These are phyloP conservation scores for Cephalopachus bancanus DNA, from an alignment of 2,797 vertebrate genomes.

Conservation along the genomic window DNA sequence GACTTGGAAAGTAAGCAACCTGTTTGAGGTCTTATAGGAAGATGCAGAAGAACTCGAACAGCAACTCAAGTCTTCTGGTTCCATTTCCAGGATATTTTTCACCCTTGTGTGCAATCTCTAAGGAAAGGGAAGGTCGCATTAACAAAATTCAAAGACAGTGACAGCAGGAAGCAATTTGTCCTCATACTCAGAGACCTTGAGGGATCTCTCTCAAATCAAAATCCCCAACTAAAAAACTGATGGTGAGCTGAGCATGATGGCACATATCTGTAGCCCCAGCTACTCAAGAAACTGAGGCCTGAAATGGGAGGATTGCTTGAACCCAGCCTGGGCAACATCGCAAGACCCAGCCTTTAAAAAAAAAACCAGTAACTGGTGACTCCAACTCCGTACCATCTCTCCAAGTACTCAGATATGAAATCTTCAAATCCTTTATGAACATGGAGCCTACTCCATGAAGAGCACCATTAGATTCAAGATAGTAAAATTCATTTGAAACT, in stretches of 20 bases:
- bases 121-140: neutral
- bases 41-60: neutral
- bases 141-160: neutral
- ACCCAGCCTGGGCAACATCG: neutral
- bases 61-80: neutral
- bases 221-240: neutral
- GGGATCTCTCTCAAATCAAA: neutral
- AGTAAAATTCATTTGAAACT: slow-evolving; percentile 66
- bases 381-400: neutral
- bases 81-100: neutral
- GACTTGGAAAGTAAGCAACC: neutral
- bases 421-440: slow-evolving; percentile 23
- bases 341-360: neutral
- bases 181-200: neutral
- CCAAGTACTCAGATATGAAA: neutral
- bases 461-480: slow-evolving; percentile 42
- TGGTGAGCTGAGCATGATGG: neutral
- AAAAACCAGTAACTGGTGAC: neutral
- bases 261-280: neutral
- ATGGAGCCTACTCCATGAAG: neutral
- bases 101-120: neutral
- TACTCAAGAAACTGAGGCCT: neutral
- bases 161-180: neutral
- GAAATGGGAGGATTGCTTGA: neutral
- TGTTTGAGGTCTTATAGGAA: neutral